Percentiles rank a stretch among this genome's conserved stretches.
Conservation (phyloP, 1,140 invertebrate genomes). For the Pseudomyrmex dendroicus region DNA sequence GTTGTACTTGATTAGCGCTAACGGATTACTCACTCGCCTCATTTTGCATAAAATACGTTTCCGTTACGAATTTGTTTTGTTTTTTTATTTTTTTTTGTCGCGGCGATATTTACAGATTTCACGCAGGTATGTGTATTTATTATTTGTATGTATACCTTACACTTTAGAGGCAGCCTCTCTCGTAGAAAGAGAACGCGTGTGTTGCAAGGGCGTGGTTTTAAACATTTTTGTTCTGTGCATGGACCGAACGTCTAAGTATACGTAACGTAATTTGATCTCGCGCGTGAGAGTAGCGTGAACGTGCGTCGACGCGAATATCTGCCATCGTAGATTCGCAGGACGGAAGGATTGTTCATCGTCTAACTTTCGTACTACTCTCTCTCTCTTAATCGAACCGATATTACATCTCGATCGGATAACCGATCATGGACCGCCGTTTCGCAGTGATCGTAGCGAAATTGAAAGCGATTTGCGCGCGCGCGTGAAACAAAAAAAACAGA, state of each 20-base stretch:
- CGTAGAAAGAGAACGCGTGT: constrained; percentile 37
- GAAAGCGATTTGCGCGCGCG: not conserved
- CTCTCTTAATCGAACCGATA: constrained; percentile 38
- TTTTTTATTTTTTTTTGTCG: constrained; percentile 18
- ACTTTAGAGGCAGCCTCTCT: constrained; percentile 21
- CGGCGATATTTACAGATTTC: constrained; percentile 64
- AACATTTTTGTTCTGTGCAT: constrained; percentile 40
- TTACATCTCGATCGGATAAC: constrained; percentile 7
- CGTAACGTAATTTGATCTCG: not conserved
- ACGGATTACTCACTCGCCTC: constrained; percentile 66
- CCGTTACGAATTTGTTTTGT: constrained; percentile 52
- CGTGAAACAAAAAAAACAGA: not conserved
- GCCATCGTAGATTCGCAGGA: constrained; percentile 4
- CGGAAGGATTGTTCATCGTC: constrained; percentile 33
- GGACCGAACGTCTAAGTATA: constrained; percentile 1
- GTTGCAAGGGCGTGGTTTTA: not conserved
- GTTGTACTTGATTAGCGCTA: constrained; percentile 70
- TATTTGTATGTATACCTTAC: not conserved
- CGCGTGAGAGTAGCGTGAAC: constrained; percentile 35
- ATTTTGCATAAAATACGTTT: constrained; percentile 69
- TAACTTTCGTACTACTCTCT: constrained; percentile 29
- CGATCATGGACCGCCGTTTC: constrained; percentile 3
- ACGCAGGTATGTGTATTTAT: constrained; percentile 17
- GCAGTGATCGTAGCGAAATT: constrained; percentile 6
- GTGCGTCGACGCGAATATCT: not conserved